Evolutionary conservation across 1,140 invertebrate genomes (phyloP), one percentile per base, ranked within the genome.

Genomic region (Hylyphantes graminicola): DNA sequence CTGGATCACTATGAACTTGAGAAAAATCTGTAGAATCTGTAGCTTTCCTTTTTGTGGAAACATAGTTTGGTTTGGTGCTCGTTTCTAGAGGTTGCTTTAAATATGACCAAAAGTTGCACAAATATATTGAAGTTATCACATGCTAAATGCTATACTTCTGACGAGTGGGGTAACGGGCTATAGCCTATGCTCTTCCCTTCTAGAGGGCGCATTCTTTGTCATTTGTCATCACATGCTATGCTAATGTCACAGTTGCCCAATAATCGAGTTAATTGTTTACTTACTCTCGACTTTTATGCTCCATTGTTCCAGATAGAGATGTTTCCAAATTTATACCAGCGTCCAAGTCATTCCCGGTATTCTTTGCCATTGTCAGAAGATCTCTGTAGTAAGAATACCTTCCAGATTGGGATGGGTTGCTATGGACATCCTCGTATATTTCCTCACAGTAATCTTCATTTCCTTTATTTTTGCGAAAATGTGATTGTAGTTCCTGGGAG

Each of bases 381-480:
- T 81, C 79, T 67, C 13, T 50, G 10, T 73, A 81, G 15, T 81
- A 81, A 12, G 79, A 81, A 51, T 19, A 81, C 0, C 64, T 70
- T 0, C 79, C 79, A 7, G 79, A 81, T 51, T 15, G 12, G n/a
- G n/a, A n/a, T 1, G 79, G 68, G 50, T 35, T 53, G 1, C 19
- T 13, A 35, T 51, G 72, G 12, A 54, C 21, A 15, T 81, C 54
- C 15, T 81, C 79, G 51, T 73, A 81, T 7, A 81, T 81, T 48
- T 81, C 12, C 0, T 81, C 68, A 9, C 67, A 72, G 17, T 81
- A 81, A n/a, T 64, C 79, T n/a, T 81, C 79, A 10, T 72, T 81
- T 4, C 48, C 57, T 11, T 8, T 9, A n/a, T 81, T 81, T 63
- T 70, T 59, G 12, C 15, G 13, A 8, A 81, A 73, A 21, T 63